These are phyloP conservation scores for Drosophila biarmipes DNA, from an alignment of 1,140 invertebrate species.

Conservation along the genomic window DNA sequence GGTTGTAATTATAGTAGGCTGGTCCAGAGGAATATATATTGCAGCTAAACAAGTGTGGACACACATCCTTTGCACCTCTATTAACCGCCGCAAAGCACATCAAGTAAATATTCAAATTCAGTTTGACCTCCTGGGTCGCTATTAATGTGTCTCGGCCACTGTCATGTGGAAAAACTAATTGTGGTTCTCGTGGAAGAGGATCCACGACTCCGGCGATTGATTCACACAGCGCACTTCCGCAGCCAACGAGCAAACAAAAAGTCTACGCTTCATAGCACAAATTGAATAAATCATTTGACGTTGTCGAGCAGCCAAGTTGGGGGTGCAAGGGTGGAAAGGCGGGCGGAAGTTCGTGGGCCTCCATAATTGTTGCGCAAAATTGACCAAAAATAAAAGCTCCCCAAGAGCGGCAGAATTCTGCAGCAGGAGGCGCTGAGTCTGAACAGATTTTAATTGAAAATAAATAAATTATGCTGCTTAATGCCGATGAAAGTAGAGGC, in stretches of 20 bases:
- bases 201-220: constrained; percentile 52
- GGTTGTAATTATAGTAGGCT: constrained; percentile 49
- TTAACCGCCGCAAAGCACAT: neutral
- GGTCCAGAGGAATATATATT: neutral
- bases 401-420: constrained; percentile 6
- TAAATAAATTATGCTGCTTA: constrained; percentile 50
- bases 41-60: neutral
- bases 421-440: constrained; percentile 8
- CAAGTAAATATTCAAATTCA: constrained; percentile 23
- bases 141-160: constrained; percentile 26
- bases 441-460: constrained; percentile 54
- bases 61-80: neutral
- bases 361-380: constrained; percentile 72
- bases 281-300: constrained; percentile 79
- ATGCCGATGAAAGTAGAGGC: constrained; percentile 9
- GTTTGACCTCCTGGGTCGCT: constrained; percentile 5
- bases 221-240: constrained; percentile 70
- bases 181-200: constrained; percentile 1
- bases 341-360: constrained; percentile 35
- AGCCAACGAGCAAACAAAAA: constrained; percentile 66
- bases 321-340: neutral
- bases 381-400: constrained; percentile 51
- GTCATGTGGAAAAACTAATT: constrained; percentile 47
- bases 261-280: constrained; percentile 79
- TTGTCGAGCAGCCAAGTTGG: constrained; percentile 39